Percentiles rank a stretch among this genome's conserved stretches.
phyloP scores from a whole-genome alignment of 2,888 invertebrate genomes.

The Zaprionus bogoriensis region DNA sequence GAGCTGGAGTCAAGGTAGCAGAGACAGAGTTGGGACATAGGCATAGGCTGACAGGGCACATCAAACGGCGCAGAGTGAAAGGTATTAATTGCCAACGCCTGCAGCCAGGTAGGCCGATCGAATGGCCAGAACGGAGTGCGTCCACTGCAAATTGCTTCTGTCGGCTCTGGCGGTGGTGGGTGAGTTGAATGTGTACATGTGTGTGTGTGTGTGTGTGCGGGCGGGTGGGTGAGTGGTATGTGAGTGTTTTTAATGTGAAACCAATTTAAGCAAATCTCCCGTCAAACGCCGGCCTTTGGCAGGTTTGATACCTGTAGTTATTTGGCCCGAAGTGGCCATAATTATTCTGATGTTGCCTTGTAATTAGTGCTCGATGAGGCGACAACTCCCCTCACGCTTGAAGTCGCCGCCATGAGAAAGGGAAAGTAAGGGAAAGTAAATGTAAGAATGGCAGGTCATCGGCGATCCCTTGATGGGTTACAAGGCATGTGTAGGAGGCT shows the following conservation, averaged over 20 bases:
- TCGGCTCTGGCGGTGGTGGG: too few species aligned
- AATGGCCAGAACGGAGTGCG: conserved; percentile 9
- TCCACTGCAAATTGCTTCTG: not conserved
- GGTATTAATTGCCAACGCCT: conserved; percentile 71
- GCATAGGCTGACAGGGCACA: conserved; percentile 63
- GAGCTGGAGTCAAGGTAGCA: not conserved
- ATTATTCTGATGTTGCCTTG: conserved; percentile 79
- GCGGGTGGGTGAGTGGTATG: conserved; percentile 1
- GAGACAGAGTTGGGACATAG: conserved; percentile 16
- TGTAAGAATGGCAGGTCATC: conserved; percentile 74
- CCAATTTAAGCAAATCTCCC: conserved; percentile 71
- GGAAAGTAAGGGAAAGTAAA: conserved; percentile 80
- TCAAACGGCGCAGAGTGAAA: conserved; percentile 71
- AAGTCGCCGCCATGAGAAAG: conserved; percentile 56
- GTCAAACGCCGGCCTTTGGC: conserved; percentile 49
- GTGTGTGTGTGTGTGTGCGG: conserved; percentile 46
- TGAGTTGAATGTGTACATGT: conserved; percentile 12
- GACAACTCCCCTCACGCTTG: conserved; percentile 32
- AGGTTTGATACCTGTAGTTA: conserved; percentile 70
- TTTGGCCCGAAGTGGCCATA: conserved; percentile 77
- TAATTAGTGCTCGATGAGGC: conserved; percentile 76
- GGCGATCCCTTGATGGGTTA: conserved; percentile 57
- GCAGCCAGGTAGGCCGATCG: conserved; percentile 61
- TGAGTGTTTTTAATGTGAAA: conserved; percentile 75
- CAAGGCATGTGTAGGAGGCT: too few species aligned